Evolutionary conservation across 2,888 invertebrate species (phyloP), one percentile per base, ranked within the genome.

Genomic region (Campaea margaritaria): DNA sequence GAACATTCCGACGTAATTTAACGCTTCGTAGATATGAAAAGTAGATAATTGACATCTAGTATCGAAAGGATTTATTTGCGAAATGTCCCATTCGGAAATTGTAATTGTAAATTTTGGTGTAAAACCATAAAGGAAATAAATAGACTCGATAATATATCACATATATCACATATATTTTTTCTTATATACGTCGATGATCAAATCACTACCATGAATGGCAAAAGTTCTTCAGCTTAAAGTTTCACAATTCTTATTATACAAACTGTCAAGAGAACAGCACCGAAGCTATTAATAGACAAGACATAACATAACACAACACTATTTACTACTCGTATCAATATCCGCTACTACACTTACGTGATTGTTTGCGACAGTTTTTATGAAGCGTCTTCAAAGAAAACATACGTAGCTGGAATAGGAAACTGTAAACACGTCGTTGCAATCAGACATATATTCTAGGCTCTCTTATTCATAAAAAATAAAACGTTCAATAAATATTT

Each of bases 301-400:
- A n/a, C n/a, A n/a, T n/a, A n/a, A n/a, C n/a, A n/a, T n/a, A n/a
- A 28, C 58, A 45, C 27, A 48, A 34, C 49, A 41, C 41, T 36
- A 49, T 45, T 60, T 50, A 55, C 60, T 54, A 60, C 47, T 43
- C 16, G 46, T 51, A 55, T 55, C 60, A 51, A 53, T 52, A 49
- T 51, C 51, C 47, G 48, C 28, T 60, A 60, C 50, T 56, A 50
- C 48, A 51, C 62, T 58, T 49, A 48, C 43, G 47, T 50, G 57
- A 55, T 50, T 41, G 62, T 64, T 64, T 60, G 60, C 36, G 58
- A 52, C 43, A 53, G 36, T 62, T 58, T 65, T 62, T 64, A 68
- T 54, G 58, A 45, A 55, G 55, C 50, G 47, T 58, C 64, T 60
- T 62, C 59, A 65, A 62, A 64, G 51, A 42, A 62, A 57, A 58